Evolutionary conservation across 2,888 invertebrate genomes (phyloP).

Genomic region (Alviniconcha strummeri): DNA sequence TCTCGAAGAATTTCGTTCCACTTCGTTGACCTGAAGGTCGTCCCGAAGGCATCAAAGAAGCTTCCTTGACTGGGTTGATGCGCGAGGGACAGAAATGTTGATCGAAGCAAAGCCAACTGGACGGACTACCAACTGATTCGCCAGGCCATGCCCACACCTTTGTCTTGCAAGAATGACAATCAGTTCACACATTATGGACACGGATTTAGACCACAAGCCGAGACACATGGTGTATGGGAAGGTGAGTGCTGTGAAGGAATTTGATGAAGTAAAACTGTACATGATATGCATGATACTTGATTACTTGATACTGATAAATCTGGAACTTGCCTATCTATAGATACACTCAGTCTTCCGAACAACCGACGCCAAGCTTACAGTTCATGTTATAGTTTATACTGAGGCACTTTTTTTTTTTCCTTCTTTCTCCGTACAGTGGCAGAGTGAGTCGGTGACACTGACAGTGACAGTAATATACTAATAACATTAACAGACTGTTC

Average conservation of each 20-base stretch:
- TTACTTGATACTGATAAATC: no score
- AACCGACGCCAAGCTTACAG: neutral
- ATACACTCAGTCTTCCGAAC: no score
- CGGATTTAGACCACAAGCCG: conserved; percentile 58
- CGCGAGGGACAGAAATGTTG: conserved; percentile 18
- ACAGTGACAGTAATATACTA: no score
- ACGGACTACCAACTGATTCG: conserved; percentile 17
- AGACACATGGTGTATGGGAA: conserved; percentile 61
- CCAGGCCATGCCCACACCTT: conserved; percentile 35
- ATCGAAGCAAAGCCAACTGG: neutral
- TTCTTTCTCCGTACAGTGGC: no score
- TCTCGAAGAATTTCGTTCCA: conserved; percentile 21
- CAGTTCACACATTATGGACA: conserved; percentile 57
- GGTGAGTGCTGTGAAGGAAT: conserved; percentile 43
- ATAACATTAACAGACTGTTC: no score
- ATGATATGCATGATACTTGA: neutral
- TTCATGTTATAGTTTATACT: neutral
- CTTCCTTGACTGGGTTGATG: conserved; percentile 23
- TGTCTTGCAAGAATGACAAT: conserved; percentile 57
- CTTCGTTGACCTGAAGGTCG: conserved; percentile 35
- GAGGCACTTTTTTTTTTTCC: neutral
- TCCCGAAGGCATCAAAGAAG: conserved; percentile 32
- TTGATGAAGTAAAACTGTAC: neutral
- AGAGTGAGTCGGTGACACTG: no score
- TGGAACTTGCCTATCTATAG: no score